These are phyloP conservation scores for Criorhina ranunculi DNA, from an alignment of 2,888 invertebrate genomes.

Conservation along the genomic window DNA sequence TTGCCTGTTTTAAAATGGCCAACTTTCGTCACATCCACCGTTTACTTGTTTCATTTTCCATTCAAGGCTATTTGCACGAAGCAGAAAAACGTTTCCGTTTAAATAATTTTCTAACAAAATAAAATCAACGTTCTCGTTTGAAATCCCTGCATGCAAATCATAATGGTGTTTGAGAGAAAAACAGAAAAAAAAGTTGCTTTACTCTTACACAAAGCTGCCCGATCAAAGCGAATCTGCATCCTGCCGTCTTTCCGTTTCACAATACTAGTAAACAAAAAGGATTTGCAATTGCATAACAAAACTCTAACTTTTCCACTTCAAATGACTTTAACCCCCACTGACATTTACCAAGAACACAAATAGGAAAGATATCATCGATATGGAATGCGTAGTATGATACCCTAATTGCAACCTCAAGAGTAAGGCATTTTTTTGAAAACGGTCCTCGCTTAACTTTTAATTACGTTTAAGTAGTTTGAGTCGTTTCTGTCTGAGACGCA, in stretches of 20 bases:
- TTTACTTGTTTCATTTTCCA: too few relatives aligned
- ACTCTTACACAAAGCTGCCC: background rate
- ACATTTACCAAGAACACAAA: too few relatives aligned
- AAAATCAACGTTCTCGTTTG: background rate
- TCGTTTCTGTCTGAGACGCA: too few relatives aligned
- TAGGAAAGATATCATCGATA: too few relatives aligned
- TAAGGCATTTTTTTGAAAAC: too few relatives aligned
- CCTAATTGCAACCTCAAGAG: too few relatives aligned
- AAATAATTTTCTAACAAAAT: constrained; percentile 1
- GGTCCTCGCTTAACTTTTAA: too few relatives aligned
- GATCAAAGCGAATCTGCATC: constrained; percentile 41
- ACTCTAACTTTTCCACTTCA: constrained; percentile 25
- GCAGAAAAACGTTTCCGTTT: background rate
- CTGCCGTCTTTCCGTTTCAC: constrained; percentile 11
- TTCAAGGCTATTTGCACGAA: too few relatives aligned
- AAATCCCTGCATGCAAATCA: background rate
- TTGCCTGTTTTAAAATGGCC: too few relatives aligned
- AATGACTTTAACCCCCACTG: constrained; percentile 5
- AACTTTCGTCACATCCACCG: too few relatives aligned
- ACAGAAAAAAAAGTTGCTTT: constrained; percentile 5
- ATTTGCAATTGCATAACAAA: constrained; percentile 40
- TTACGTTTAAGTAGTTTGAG: too few relatives aligned
- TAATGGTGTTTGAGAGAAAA: constrained; percentile 14
- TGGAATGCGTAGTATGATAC: too few relatives aligned
- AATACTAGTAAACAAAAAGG: background rate